Conservation (phyloP, 2,797 vertebrate species). For the Acanthis flammea region DNA sequence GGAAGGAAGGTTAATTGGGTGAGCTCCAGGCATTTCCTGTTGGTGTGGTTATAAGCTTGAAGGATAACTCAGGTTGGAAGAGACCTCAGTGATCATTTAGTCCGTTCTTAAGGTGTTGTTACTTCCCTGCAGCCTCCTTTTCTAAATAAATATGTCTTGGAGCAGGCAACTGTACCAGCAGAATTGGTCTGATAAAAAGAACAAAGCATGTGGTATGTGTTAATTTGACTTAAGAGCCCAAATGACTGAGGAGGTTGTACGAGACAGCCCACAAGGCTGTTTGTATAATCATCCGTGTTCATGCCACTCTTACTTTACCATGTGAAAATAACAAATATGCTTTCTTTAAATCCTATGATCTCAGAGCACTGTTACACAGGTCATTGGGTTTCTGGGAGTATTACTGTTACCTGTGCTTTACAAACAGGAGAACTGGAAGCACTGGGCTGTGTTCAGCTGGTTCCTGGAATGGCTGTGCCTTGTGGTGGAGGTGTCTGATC, state of each 20-base stretch:
- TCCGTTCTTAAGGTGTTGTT: neutral
- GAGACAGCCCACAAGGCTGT: neutral
- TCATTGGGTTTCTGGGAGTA: neutral
- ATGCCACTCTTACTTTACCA: neutral
- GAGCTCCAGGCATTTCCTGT: constrained; percentile 17
- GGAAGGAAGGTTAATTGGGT: neutral
- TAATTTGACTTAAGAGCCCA: neutral
- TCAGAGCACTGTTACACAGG: neutral
- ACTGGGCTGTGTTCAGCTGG: neutral
- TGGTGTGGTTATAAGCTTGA: neutral
- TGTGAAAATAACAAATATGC: neutral
- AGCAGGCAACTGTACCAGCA: neutral
- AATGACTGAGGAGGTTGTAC: neutral
- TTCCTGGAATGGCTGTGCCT: neutral
- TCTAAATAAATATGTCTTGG: neutral
- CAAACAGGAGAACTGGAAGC: neutral
- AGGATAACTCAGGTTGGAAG: neutral
- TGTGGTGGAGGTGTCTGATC: neutral
- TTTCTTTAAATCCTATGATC: neutral
- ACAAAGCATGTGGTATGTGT: neutral
- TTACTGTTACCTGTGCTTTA: neutral
- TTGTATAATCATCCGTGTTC: neutral
- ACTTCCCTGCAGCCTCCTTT: neutral
- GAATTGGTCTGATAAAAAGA: neutral
- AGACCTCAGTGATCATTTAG: neutral